These are phyloP conservation scores for Rhea americana DNA, from an alignment of 2,113 vertebrate genomes.

Conservation along the genomic window DNA sequence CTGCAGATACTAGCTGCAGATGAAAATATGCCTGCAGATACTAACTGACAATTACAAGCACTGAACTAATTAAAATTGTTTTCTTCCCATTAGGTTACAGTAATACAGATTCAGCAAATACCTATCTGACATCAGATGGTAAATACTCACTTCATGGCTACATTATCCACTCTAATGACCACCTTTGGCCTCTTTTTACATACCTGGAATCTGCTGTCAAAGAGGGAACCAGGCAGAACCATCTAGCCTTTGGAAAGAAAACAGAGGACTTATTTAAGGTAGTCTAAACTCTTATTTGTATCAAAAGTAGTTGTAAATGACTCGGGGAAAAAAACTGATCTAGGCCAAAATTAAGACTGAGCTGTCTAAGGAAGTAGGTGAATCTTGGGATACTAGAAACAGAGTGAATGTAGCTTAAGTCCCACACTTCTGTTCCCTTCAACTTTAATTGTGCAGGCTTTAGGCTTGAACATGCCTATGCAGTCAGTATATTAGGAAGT, in stretches of 20 bases:
- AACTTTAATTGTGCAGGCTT: neutral
- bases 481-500: neutral
- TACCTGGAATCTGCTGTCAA: slow-evolving; percentile 79
- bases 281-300: neutral
- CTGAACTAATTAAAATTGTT: neutral
- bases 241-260: slow-evolving; percentile 65
- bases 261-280: slow-evolving; percentile 76
- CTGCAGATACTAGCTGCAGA: neutral
- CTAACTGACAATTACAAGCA: neutral
- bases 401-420: neutral
- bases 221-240: slow-evolving; percentile 77
- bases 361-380: neutral
- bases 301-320: neutral
- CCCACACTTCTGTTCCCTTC: neutral
- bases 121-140: slow-evolving; percentile 77
- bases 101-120: slow-evolving; percentile 76
- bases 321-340: neutral
- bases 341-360: neutral
- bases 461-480: neutral
- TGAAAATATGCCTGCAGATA: neutral
- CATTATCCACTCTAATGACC: slow-evolving; percentile 73
- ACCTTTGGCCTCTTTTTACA: slow-evolving; percentile 82
- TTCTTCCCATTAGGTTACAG: slow-evolving; percentile 74
- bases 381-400: neutral
- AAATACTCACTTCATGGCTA: slow-evolving; percentile 78